Conservation (phyloP, 2,797 vertebrate species). For the Fistularia commersonii region DNA sequence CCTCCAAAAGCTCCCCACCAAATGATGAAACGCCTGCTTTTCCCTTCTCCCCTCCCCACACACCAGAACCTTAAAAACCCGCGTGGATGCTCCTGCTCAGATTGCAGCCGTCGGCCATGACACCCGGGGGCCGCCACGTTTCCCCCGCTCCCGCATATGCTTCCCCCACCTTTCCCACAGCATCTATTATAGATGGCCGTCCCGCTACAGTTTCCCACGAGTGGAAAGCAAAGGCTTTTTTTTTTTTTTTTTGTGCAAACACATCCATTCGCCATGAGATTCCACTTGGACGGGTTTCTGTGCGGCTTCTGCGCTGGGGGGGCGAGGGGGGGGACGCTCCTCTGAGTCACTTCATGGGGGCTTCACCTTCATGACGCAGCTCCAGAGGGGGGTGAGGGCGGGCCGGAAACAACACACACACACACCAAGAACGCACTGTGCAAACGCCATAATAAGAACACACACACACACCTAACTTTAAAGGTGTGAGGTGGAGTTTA, state of each 20-base stretch:
- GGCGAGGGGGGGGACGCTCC: constrained; percentile 10
- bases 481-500: constrained; percentile 34
- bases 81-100: too few species aligned
- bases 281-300: constrained; percentile 62
- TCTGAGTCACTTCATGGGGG: constrained; percentile 45
- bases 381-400: constrained; percentile 7
- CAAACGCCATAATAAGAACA: not conserved
- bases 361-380: constrained; percentile 44
- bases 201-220: constrained; percentile 63
- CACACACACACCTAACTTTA: constrained; percentile 9
- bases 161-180: constrained; percentile 44
- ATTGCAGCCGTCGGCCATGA: too few species aligned
- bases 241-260: constrained; percentile 68
- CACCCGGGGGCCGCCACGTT: constrained; percentile 13
- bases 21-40: too few species aligned
- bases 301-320: constrained; percentile 25
- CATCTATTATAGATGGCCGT: constrained; percentile 72
- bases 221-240: constrained; percentile 57
- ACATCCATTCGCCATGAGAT: constrained; percentile 64
- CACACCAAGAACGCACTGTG: not conserved
- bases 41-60: too few species aligned
- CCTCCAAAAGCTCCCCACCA: too few species aligned
- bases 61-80: too few species aligned
- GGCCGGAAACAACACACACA: constrained; percentile 5
- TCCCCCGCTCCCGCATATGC: constrained; percentile 18